Conservation (phyloP, 2,888 invertebrate genomes). For the Volucella zonaria region DNA sequence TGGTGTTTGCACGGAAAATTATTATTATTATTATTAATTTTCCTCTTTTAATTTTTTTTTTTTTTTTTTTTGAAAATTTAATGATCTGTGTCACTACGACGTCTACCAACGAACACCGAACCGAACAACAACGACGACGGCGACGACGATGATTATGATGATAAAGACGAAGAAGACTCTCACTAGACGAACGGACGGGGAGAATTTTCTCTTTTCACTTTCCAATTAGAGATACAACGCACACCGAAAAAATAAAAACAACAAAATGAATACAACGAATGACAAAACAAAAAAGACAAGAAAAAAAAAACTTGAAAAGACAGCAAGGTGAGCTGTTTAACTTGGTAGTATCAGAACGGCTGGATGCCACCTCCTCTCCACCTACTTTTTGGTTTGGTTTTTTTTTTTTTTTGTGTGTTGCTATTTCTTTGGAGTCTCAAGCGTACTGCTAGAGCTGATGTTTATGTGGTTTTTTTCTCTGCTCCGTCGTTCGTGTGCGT, state of each 20-base stretch:
- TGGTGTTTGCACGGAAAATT: slow-evolving; percentile 44
- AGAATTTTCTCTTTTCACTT: slow-evolving; percentile 72
- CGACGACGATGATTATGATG: too few relatives aligned
- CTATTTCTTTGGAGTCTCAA: slow-evolving; percentile 29
- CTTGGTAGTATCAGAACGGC: slow-evolving; percentile 50
- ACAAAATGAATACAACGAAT: background rate
- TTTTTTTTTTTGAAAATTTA: slow-evolving; percentile 15
- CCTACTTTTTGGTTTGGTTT: slow-evolving; percentile 37
- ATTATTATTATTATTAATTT: slow-evolving; percentile 26
- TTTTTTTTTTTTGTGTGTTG: background rate
- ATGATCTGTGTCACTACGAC: slow-evolving; percentile 41
- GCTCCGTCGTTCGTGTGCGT: background rate
- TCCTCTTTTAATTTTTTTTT: background rate
- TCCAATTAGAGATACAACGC: slow-evolving; percentile 61
- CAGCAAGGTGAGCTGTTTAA: slow-evolving; percentile 70
- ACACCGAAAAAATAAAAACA: slow-evolving; percentile 7
- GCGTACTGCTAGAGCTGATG: slow-evolving; percentile 21
- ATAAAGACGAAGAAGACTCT: background rate
- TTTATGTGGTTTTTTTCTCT: slow-evolving; percentile 44
- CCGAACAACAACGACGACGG: background rate
- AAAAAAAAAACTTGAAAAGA: slow-evolving; percentile 59
- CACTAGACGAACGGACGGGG: slow-evolving; percentile 27
- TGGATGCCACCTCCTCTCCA: slow-evolving; percentile 58
- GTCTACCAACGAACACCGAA: background rate
- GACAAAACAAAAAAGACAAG: slow-evolving; percentile 34